phyloP scores from a whole-genome alignment of 2,888 invertebrate genomes.

The Nemurella pictetii region DNA sequence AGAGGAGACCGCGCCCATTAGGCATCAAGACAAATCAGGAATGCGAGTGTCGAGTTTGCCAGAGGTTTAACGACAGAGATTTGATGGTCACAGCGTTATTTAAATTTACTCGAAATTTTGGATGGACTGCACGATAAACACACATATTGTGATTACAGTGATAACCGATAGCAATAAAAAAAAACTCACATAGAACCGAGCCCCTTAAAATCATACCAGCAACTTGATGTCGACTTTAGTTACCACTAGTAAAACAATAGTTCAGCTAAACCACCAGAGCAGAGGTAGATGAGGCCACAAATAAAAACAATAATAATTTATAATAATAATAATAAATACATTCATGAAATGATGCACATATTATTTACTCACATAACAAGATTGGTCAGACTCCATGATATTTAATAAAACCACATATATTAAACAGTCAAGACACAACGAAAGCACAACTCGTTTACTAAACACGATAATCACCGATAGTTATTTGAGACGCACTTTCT shows the following conservation, averaged over 20 bases:
- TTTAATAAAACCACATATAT: neutral
- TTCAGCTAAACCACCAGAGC: neutral
- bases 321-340: neutral
- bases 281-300: neutral
- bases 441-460: neutral
- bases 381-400: conserved; percentile 34
- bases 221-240: no score
- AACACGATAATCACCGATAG: neutral
- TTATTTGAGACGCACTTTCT: neutral
- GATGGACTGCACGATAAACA: no score
- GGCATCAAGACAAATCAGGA: conserved; percentile 12
- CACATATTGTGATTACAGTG: no score
- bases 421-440: neutral
- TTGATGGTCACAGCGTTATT: no score
- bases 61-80: no score
- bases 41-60: conserved; percentile 25
- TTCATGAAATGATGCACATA: no score
- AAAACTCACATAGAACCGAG: no score
- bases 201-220: no score
- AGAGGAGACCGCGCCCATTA: conserved; percentile 28
- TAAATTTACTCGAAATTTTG: no score
- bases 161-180: no score
- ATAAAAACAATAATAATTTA: neutral
- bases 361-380: conserved; percentile 30
- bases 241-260: neutral